Conservation (phyloP, 1,140 invertebrate species). For the Littorina saxatilis region DNA sequence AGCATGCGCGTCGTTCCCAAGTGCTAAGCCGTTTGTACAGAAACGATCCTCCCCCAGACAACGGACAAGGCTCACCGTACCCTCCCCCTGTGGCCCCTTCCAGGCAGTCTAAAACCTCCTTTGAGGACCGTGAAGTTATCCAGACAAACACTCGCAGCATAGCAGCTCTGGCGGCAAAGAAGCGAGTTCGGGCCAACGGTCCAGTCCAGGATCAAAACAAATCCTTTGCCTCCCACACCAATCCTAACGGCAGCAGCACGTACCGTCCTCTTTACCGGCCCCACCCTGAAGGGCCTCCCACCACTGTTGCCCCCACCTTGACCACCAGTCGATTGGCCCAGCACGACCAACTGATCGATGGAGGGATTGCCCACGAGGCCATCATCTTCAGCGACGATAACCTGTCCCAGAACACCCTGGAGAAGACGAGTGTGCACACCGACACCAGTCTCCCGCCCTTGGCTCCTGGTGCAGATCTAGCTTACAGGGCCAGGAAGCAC, state of each 20-base stretch:
- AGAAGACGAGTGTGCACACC: conserved; percentile 57
- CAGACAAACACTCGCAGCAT: conserved; percentile 70
- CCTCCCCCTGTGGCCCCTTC: conserved; percentile 40
- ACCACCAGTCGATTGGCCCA: conserved; percentile 69
- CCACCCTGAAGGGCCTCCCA: conserved; percentile 36
- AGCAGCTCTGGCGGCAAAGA: conserved; percentile 71
- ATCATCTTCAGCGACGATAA: conserved; percentile 59
- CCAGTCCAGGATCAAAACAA: conserved; percentile 48
- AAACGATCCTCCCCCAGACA: conserved; percentile 31
- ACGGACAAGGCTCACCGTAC: not conserved
- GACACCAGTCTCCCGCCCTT: conserved; percentile 62
- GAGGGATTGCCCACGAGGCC: conserved; percentile 39
- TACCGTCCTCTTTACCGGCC: conserved; percentile 56
- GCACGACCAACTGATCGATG: conserved; percentile 65
- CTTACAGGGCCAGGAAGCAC: conserved; percentile 36
- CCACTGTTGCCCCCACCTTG: conserved; percentile 54
- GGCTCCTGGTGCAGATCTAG: conserved; percentile 26
- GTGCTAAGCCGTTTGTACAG: conserved; percentile 34
- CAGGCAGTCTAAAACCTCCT: conserved; percentile 53
- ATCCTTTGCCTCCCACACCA: conserved; percentile 12
- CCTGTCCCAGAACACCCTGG: conserved; percentile 54
- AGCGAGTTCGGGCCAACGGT: conserved; percentile 58
- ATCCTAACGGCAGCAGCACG: too few species aligned
- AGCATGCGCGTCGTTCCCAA: conserved; percentile 52
- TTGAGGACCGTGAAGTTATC: conserved; percentile 60